Base-by-base conservation (phyloP, 2,888 invertebrate genomes). In the Luffia ferchaultella region DNA sequence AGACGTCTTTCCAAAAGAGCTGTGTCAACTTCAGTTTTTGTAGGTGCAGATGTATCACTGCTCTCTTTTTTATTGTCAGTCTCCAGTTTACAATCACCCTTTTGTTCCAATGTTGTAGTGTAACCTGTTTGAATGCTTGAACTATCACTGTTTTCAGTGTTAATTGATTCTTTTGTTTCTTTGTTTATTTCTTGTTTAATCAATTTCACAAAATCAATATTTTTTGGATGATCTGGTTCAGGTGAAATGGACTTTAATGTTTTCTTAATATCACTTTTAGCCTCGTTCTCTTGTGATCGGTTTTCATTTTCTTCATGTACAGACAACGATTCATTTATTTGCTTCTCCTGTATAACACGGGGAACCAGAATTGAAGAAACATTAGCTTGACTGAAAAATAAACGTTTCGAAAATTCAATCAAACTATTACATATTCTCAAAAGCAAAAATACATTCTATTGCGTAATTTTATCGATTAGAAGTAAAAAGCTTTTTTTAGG, bases 341-440 rank as follows among this genome's bases (percentile, higher is more conserved):
- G 5, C 30, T 30, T 30, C 12, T 30, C 30, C 3, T 30, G 30
- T n/a, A n/a, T n/a, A 30, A 3, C 30, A 30, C 30, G 30, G 12
- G 30, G 30, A 30, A 7, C 5, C 12, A 30, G 12, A 30, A 88
- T 85, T 48, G 85, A 71, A 58, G 89, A 87, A 3, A 92, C 88
- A 76, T 92, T 91, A 1, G 92, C 92, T 77, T 93, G 93, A 16
- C 87, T 87, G 55, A 50, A 70, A 70, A 53, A 49, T 52, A 12
- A 49, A 30, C 12, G 5, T 30, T n/a, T n/a, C n/a, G n/a, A n/a
- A n/a, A n/a, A n/a, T n/a, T n/a, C n/a, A n/a, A n/a, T n/a, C n/a
- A n/a, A n/a, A n/a, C n/a, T n/a, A n/a, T n/a, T n/a, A n/a, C n/a
- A n/a, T n/a, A n/a, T n/a, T n/a, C n/a, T n/a, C n/a, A n/a, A n/a